A percentile compares a stretch with the other conserved stretches of the same genome.
Conservation (phyloP, 1,140 invertebrate genomes). For the Pararge aegeria region DNA sequence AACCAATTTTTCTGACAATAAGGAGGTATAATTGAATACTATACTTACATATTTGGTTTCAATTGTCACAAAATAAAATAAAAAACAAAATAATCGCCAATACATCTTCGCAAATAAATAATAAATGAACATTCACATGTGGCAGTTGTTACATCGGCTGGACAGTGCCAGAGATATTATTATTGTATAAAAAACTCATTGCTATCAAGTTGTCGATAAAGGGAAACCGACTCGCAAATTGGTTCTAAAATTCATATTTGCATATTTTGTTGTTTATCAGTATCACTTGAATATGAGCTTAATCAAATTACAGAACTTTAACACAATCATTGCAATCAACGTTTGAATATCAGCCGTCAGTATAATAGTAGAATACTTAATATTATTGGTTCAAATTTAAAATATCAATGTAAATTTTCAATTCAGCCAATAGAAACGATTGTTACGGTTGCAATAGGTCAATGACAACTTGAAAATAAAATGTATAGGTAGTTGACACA, state of each 20-base stretch:
- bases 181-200: background rate
- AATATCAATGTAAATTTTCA: background rate
- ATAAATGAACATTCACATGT: background rate
- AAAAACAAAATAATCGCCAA: constrained; percentile 12
- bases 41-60: constrained; percentile 43
- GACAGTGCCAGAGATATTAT: background rate
- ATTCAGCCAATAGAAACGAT: too few relatives aligned
- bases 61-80: constrained; percentile 22
- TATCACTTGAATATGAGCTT: too few relatives aligned
- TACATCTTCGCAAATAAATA: constrained; percentile 10
- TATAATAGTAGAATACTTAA: too few relatives aligned
- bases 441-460: too few relatives aligned
- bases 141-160: background rate
- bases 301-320: background rate
- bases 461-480: too few relatives aligned
- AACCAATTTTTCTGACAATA: too few relatives aligned
- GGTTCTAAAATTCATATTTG: background rate
- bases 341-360: too few relatives aligned
- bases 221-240: background rate
- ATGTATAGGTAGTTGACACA: too few relatives aligned
- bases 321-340: background rate
- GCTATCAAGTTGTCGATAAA: background rate
- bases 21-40: background rate
- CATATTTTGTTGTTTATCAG: background rate
- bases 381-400: too few relatives aligned